Evolutionary conservation across 2,113 vertebrate species (phyloP).

Genomic region (Lampris megalopsis): DNA sequence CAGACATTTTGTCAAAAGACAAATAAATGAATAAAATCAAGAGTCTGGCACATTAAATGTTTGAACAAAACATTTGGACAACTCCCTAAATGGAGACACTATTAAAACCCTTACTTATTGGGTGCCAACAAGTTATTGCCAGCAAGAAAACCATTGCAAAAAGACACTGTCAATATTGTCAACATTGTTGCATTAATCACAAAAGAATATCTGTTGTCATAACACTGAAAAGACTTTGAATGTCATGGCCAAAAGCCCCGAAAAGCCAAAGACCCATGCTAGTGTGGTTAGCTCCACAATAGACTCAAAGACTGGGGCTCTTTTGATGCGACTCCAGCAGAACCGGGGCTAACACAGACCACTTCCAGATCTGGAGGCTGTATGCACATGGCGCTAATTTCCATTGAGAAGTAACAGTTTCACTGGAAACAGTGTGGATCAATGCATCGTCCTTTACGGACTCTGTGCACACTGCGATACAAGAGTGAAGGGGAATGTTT

Average conservation of each 20-base stretch:
- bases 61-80: not conserved
- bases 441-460: too few relatives aligned
- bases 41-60: not conserved
- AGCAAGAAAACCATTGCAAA: conserved; percentile 29
- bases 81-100: not conserved
- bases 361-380: not conserved
- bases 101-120: conserved; percentile 17
- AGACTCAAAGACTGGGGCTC: conserved; percentile 15
- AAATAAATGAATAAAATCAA: too few relatives aligned
- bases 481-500: too few relatives aligned
- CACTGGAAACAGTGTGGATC: not conserved
- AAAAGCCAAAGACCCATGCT: conserved; percentile 38
- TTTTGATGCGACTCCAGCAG: conserved; percentile 44
- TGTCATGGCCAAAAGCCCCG: conserved; percentile 33
- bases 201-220: conserved; percentile 23
- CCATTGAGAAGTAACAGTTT: conserved; percentile 3
- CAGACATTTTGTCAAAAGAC: too few relatives aligned
- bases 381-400: not conserved
- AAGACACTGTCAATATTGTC: conserved; percentile 48
- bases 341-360: not conserved
- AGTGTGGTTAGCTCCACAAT: conserved; percentile 43
- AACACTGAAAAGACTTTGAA: conserved; percentile 26
- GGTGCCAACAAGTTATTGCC: conserved; percentile 8
- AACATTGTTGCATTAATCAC: conserved; percentile 45
- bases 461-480: too few relatives aligned